phyloP scores from a whole-genome alignment of 2,113 vertebrate genomes.

The Mobula hypostoma region DNA sequence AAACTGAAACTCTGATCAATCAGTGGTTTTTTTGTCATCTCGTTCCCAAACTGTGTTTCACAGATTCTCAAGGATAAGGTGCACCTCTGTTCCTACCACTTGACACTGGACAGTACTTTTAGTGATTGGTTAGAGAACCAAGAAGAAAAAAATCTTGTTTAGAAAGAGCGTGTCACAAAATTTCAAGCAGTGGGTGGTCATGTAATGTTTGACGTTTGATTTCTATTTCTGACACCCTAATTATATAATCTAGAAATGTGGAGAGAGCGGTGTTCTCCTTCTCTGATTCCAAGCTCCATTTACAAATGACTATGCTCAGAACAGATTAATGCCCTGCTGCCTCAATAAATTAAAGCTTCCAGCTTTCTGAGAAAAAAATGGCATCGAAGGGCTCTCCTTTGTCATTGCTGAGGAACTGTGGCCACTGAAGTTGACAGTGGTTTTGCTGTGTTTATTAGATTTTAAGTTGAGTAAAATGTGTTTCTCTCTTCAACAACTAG shows the following conservation, averaged over 20 bases:
- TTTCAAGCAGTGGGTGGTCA: neutral
- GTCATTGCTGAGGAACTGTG: neutral
- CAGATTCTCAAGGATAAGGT: neutral
- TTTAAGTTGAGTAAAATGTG: neutral
- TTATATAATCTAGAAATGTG: neutral
- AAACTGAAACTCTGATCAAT: too few relatives aligned
- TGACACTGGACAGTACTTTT: neutral
- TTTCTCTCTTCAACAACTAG: neutral
- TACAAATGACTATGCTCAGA: neutral
- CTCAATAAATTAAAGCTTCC: neutral
- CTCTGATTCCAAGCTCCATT: neutral
- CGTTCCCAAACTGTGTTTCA: neutral
- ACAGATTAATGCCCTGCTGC: neutral
- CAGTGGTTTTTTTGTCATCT: neutral
- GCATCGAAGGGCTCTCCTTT: neutral
- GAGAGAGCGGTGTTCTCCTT: neutral
- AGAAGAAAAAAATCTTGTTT: neutral
- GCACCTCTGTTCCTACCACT: neutral
- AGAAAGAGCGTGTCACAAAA: neutral
- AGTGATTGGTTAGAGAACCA: neutral
- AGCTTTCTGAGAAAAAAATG: too few relatives aligned
- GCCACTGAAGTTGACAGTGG: neutral
- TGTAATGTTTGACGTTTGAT: neutral
- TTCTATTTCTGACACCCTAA: neutral
- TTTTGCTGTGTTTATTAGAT: neutral